Evolutionary conservation across 35 echinoderm and acorn worm genomes (phyloP).

Genomic region (Holothuria glaberrima): DNA sequence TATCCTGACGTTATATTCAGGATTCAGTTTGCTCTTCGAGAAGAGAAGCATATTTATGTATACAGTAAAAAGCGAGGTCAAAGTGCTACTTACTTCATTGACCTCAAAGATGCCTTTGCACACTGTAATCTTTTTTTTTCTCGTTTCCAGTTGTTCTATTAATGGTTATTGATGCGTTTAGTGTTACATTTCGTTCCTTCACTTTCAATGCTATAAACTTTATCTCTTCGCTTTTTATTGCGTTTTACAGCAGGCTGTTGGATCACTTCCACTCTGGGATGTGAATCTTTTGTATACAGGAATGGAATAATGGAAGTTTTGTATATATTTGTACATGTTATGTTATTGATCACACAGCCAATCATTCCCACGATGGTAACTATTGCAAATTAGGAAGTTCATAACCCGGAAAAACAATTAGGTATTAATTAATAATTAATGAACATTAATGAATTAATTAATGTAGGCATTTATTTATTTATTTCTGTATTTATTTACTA

Average conservation of each 20-base stretch:
- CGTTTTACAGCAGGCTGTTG: no score
- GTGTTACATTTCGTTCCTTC: neutral
- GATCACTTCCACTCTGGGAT: neutral
- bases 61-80: neutral
- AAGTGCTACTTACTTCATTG: neutral
- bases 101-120: neutral
- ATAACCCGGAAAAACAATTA: no score
- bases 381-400: neutral
- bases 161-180: neutral
- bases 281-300: neutral
- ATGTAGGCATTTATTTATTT: no score
- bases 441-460: no score
- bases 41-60: neutral
- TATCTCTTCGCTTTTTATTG: no score
- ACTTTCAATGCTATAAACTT: neutral
- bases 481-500: no score
- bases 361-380: neutral
- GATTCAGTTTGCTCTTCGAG: conserved; percentile 14
- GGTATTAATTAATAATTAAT: no score
- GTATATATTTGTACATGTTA: neutral
- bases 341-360: neutral
- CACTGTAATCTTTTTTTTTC: neutral
- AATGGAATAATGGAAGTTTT: neutral
- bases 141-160: no score
- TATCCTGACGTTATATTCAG: neutral